Evolutionary conservation across 2,113 vertebrate species (phyloP).

Genomic region (Semnornis frantzii): DNA sequence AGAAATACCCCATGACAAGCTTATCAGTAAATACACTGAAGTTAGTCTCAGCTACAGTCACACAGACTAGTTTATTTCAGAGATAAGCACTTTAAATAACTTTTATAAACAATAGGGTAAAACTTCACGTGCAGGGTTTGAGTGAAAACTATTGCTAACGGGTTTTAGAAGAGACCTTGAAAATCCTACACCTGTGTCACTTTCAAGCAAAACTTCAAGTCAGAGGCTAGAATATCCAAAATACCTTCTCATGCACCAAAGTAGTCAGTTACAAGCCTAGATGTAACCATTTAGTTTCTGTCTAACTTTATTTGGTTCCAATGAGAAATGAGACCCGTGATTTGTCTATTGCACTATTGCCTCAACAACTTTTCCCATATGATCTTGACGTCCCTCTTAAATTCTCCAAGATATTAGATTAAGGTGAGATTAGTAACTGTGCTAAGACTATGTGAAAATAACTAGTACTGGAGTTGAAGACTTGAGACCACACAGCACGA

Average conservation of each 20-base stretch:
- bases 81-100: background rate
- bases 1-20: fast-evolving
- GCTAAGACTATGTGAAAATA: background rate
- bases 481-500: background rate
- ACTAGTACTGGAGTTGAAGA: background rate
- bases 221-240: background rate
- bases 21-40: background rate
- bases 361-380: background rate
- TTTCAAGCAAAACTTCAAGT: background rate
- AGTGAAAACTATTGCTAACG: background rate
- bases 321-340: background rate
- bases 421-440: background rate
- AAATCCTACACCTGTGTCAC: background rate
- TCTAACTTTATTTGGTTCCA: background rate
- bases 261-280: background rate
- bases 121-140: background rate
- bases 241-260: background rate
- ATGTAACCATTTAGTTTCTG: background rate
- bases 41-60: background rate
- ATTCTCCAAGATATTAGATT: background rate
- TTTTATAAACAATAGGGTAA: background rate
- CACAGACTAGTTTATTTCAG: background rate
- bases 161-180: background rate
- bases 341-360: background rate
- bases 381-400: background rate